These are phyloP conservation scores for Erannis defoliaria DNA, from an alignment of 2,888 invertebrate genomes.

Conservation along the genomic window DNA sequence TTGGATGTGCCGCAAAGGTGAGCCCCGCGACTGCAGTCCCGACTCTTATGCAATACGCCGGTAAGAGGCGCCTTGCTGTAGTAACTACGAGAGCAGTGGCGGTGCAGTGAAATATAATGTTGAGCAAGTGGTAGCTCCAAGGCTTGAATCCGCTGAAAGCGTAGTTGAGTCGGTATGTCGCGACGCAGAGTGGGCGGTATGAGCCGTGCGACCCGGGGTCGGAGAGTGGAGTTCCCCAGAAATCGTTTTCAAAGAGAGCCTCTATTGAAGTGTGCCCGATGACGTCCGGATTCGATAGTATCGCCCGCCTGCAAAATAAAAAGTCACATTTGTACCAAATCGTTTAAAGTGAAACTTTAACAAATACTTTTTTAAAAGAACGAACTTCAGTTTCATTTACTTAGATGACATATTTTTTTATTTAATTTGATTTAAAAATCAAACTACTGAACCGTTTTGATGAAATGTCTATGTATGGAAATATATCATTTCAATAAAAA, in stretches of 20 bases:
- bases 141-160: constrained; percentile 92
- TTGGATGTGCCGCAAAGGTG: constrained; percentile 97
- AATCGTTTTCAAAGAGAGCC: constrained; percentile 95
- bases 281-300: constrained; percentile 97
- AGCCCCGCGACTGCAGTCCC: constrained; percentile 93
- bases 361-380: too few species aligned
- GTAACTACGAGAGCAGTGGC: constrained; percentile 94
- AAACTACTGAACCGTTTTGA: too few species aligned
- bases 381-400: too few species aligned
- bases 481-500: too few species aligned
- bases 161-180: constrained; percentile 95
- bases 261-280: constrained; percentile 93
- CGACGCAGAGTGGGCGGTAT: constrained; percentile 96
- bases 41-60: constrained; percentile 87
- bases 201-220: constrained; percentile 98
- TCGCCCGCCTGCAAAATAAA: constrained; percentile 93
- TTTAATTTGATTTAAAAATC: too few species aligned
- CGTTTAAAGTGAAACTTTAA: too few species aligned
- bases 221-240: constrained; percentile 98
- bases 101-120: constrained; percentile 94
- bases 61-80: constrained; percentile 90
- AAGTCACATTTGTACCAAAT: constrained; percentile 26
- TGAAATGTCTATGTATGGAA: too few species aligned
- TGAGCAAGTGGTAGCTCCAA: constrained; percentile 94
- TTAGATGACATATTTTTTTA: too few species aligned